These are phyloP conservation scores for Cydia fagiglandana DNA, from an alignment of 1,140 invertebrate genomes.

Conservation along the genomic window DNA sequence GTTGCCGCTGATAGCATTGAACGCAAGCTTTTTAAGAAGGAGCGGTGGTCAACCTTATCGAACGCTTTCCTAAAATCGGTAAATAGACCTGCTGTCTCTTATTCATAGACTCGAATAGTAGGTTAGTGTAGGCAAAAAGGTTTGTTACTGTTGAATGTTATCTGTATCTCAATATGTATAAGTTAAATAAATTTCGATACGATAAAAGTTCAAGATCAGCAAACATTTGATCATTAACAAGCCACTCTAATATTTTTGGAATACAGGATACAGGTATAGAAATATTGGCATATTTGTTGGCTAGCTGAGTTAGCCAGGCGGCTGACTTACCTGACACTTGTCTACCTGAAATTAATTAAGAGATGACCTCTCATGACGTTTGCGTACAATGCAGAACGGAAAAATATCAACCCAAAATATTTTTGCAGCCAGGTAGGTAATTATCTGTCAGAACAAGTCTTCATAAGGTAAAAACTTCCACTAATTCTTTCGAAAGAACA, in stretches of 20 bases:
- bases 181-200: no score
- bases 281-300: not conserved
- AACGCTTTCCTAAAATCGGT: constrained; percentile 48
- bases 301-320: no score
- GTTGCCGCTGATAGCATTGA: constrained; percentile 19
- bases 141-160: constrained; percentile 33
- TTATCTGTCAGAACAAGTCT: no score
- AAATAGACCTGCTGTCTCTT: constrained; percentile 39
- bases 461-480: no score
- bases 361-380: no score
- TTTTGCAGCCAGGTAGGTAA: no score
- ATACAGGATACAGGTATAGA: constrained; percentile 4
- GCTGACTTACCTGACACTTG: no score
- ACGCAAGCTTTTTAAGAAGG: not conserved
- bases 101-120: constrained; percentile 35
- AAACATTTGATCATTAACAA: not conserved
- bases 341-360: no score
- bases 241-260: constrained; percentile 4
- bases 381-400: no score
- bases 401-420: no score
- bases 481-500: no score
- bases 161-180: no score
- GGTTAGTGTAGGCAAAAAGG: constrained; percentile 37
- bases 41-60: constrained; percentile 37
- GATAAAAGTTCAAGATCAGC: not conserved